A percentile compares a stretch with the other conserved stretches of the same genome.
Evolutionary conservation across 2,797 vertebrate species (phyloP).

Genomic region (Sebastes vulpes): DNA sequence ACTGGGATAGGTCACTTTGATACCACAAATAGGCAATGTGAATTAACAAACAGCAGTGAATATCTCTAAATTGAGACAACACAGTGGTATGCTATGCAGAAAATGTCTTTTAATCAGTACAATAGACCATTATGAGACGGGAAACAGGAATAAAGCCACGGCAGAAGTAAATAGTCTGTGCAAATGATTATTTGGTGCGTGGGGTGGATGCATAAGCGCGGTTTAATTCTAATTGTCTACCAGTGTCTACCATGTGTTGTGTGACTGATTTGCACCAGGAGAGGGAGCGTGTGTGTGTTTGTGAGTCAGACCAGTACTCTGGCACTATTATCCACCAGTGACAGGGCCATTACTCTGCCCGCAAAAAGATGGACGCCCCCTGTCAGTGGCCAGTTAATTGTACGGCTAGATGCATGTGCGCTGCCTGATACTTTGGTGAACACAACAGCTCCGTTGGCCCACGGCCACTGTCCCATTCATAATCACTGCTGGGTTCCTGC

Average conservation of each 20-base stretch:
- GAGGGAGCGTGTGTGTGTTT: constrained; percentile 77
- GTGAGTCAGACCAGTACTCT: constrained; percentile 85
- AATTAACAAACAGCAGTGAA: background rate
- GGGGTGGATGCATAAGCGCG: constrained; percentile 70
- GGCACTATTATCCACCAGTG: constrained; percentile 93
- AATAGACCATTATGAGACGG: background rate
- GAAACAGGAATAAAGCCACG: background rate
- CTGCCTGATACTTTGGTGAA: constrained; percentile 90
- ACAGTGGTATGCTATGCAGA: background rate
- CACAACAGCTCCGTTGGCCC: constrained; percentile 86
- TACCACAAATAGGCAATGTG: background rate
- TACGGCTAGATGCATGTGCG: constrained; percentile 94
- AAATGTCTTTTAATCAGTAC: background rate
- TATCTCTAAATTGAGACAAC: background rate
- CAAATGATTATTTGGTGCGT: constrained; percentile 12
- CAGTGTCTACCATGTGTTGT: constrained; percentile 68
- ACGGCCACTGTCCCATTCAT: constrained; percentile 88
- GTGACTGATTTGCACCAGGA: constrained; percentile 72
- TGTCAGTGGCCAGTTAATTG: constrained; percentile 96
- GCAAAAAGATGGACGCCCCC: constrained; percentile 95
- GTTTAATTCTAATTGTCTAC: constrained; percentile 88
- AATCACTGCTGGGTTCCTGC: constrained; percentile 84
- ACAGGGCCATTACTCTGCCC: constrained; percentile 96
- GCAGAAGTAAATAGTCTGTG: constrained; percentile 5
- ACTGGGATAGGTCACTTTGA: background rate